Evolutionary conservation across 2,113 vertebrate genomes (phyloP), one percentile per base, ranked within the genome.

Genomic region (Pitta sordida): DNA sequence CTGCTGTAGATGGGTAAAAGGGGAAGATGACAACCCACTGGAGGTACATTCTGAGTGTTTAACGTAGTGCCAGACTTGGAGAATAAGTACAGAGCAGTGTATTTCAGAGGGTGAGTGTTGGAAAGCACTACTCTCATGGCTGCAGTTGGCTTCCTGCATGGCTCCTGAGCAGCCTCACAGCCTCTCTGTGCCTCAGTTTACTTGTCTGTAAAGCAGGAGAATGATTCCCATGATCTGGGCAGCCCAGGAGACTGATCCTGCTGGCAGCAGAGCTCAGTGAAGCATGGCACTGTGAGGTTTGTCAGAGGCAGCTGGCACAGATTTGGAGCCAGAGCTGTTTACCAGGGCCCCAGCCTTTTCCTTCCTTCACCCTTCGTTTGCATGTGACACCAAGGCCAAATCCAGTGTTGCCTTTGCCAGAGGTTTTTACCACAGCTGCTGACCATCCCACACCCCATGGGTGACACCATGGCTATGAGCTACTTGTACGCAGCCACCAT

Each of bases 301-400:
- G 23, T 67, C 55, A 65, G 75, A 0, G 0, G 30, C 67, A 24
- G n/a, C 64, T 83, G 63, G 34, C 65, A 85, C 58, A 82, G 55
- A 59, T 89, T 26, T 92, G 71, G 46, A 60, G 44, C 29, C 41
- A 56, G 46, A 48, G 34, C 69, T 69, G 10, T 63, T 77, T 1
- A 2, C 46, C 88, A 74, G 29, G 32, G 23, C 16, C 14, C 8
- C 37, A 65, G 19, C 53, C 46, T 85, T 37, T 71, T 94, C 43
- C 34, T 73, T 74, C 55, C 37, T 65, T 93, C 34, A 18, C 60
- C 48, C 18, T 82, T 69, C 0, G 0, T 60, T n/a, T 46, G 56
- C 0, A 0, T 58, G 37, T 0, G 0, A 20, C 62, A 53, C 56
- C 0, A 0, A 79, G 81, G 46, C 58, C 67, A 92, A 87, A 48